Percentiles rank a stretch among this genome's conserved stretches.
These are phyloP conservation scores for Anolis apletophallus DNA, from an alignment of 2,797 vertebrate genomes.

Conservation along the genomic window DNA sequence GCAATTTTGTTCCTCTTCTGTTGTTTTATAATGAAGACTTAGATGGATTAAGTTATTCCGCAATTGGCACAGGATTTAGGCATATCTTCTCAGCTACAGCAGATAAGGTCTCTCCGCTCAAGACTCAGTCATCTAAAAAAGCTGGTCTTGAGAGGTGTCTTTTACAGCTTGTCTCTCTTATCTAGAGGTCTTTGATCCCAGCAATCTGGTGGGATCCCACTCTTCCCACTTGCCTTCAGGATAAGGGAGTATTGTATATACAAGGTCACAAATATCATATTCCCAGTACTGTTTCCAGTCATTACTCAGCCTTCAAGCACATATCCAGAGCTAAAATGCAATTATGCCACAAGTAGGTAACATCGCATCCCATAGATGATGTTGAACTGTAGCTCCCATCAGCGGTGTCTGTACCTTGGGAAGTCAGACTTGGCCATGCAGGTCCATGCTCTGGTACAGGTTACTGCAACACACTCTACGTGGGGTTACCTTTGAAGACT, in stretches of 20 bases:
- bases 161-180: neutral
- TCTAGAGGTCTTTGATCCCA: neutral
- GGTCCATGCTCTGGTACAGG: too few species aligned
- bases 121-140: neutral
- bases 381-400: neutral
- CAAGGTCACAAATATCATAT: neutral
- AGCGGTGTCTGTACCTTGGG: too few species aligned
- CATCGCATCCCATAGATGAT: neutral
- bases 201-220: neutral
- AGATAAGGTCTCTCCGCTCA: too few species aligned
- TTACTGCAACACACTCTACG: too few species aligned
- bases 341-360: neutral
- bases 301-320: neutral
- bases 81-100: neutral
- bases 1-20: neutral
- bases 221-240: neutral
- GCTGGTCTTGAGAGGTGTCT: neutral
- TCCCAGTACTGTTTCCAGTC: neutral
- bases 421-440: too few species aligned
- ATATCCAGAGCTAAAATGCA: neutral
- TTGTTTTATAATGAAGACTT: neutral
- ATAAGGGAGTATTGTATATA: neutral
- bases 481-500: too few species aligned
- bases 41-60: neutral
- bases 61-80: neutral